Evolutionary conservation across 2,888 invertebrate species (phyloP), one percentile per base, ranked within the genome.

Genomic region (Hoplodrina ambigua): DNA sequence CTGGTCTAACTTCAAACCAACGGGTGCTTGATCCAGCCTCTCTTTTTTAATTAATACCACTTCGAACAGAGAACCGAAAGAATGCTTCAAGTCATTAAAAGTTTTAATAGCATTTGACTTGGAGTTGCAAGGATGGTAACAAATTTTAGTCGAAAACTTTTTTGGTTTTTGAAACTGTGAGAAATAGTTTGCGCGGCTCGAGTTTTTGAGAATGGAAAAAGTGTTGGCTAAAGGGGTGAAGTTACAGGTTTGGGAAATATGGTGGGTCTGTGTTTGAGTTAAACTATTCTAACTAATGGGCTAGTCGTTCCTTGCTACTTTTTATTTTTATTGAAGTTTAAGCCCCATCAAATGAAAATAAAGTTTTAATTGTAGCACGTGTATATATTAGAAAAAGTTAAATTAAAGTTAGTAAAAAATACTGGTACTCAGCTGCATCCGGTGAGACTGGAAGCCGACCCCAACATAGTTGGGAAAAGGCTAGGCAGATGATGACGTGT

Each of bases 1-100:
- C 88, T 87, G 88, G 85, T 79, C 83, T 74, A 85, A 85, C 86
- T 87, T 87, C 65, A 84, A 84, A 85, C 88, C 89, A 80, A 85
- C 88, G 87, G 88, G 86, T 84, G 87, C 88, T 88, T 91, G 94
- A 94, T 94, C 92, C 91, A 78, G 85, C 88, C 91, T 92, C 91
- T 91, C 93, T 92, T 95, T 92, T 95, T 95, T 95, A 95, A 95
- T 95, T 95, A 95, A 95, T 95, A 95, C 95, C 91, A 93, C 94
- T 94, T 94, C 92, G 94, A 94, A 94, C 94, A 92, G 90, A 90
- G 90, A 88, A 88, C 91, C 89, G 88, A 93, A 94, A 95, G 95
- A 94, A 95, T 95, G 93, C 95, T 93, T 88, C 92, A 94, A 94
- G 94, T 94, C 94, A 94, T 95, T 95, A 94, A 94, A 95, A 95